These are phyloP conservation scores for Drosophila leontia DNA, from an alignment of 1,140 invertebrate species.

Conservation along the genomic window DNA sequence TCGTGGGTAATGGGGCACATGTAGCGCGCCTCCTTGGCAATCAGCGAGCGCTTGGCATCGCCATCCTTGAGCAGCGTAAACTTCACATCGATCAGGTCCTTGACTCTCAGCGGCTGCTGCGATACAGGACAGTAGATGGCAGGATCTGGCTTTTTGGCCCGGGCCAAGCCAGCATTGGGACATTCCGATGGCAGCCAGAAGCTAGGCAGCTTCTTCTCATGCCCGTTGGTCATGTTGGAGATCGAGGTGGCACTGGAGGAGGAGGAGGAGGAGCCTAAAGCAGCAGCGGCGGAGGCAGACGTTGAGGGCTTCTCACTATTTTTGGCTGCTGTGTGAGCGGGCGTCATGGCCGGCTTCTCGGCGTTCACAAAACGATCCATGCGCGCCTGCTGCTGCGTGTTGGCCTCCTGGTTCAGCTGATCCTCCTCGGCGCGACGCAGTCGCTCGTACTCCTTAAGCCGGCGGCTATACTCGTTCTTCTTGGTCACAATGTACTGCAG, in stretches of 20 bases:
- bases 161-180: slow-evolving; percentile 91
- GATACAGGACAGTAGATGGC: slow-evolving; percentile 98
- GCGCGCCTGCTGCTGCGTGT: slow-evolving; percentile 87
- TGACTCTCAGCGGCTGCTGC: slow-evolving; percentile 93
- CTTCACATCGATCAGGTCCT: slow-evolving; percentile 97
- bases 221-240: slow-evolving; percentile 91
- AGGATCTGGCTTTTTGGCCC: slow-evolving; percentile 94
- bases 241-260: slow-evolving; percentile 86
- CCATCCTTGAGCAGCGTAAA: slow-evolving; percentile 96
- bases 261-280: slow-evolving; percentile 9
- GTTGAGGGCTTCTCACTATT: slow-evolving; percentile 40
- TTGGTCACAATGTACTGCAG: slow-evolving; percentile 98
- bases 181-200: slow-evolving; percentile 99
- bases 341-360: slow-evolving; percentile 68
- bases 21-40: slow-evolving; percentile 95
- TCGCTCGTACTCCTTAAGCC: slow-evolving; percentile 97
- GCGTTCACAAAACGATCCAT: slow-evolving; percentile 91
- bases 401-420: slow-evolving; percentile 85
- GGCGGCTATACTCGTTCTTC: slow-evolving; percentile 95
- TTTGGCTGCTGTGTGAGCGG: slow-evolving; percentile 38
- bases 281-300: slow-evolving; percentile 30
- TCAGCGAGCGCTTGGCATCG: slow-evolving; percentile 92
- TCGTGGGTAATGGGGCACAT: slow-evolving; percentile 99
- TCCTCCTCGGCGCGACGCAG: slow-evolving; percentile 91
- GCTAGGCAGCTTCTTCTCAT: slow-evolving; percentile 93